Percentiles rank a stretch among this genome's conserved stretches.
Evolutionary conservation across 2,797 vertebrate species (phyloP).

Genomic region (Oreochromis mossambicus): DNA sequence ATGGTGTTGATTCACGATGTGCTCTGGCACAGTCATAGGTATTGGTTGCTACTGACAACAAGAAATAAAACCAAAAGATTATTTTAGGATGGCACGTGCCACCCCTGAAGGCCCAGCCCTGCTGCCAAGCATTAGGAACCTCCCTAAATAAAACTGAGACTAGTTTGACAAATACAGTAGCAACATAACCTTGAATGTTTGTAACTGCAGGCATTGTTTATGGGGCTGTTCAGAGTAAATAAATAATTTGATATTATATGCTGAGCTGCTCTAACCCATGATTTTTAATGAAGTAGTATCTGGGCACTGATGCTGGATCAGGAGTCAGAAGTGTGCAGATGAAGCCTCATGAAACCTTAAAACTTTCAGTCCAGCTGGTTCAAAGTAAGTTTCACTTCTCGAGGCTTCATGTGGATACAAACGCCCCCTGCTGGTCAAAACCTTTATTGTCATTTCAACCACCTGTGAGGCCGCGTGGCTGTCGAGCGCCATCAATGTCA

Average conservation of each 20-base stretch:
- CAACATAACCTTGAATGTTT: constrained; percentile 19
- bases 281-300: constrained; percentile 52
- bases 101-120: not conserved
- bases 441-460: no score
- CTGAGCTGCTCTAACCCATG: constrained; percentile 16
- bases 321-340: no score
- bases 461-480: no score
- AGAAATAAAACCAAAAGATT: not conserved
- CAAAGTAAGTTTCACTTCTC: no score
- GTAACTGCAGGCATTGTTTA: constrained; percentile 51
- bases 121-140: not conserved
- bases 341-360: not conserved
- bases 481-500: no score
- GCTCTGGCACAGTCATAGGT: not conserved
- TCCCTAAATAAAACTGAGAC: rapidly evolving
- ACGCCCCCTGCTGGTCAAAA: no score
- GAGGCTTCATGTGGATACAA: no score
- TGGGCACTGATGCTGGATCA: constrained; percentile 12
- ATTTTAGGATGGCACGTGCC: not conserved
- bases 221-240: not conserved
- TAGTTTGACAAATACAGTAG: not conserved
- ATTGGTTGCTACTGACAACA: not conserved
- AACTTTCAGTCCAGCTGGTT: not conserved
- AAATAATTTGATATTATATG: not conserved
- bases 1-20: not conserved